A percentile compares a stretch with the other conserved stretches of the same genome.
Evolutionary conservation across 2,113 vertebrate genomes (phyloP).

Genomic region (Egretta garzetta): DNA sequence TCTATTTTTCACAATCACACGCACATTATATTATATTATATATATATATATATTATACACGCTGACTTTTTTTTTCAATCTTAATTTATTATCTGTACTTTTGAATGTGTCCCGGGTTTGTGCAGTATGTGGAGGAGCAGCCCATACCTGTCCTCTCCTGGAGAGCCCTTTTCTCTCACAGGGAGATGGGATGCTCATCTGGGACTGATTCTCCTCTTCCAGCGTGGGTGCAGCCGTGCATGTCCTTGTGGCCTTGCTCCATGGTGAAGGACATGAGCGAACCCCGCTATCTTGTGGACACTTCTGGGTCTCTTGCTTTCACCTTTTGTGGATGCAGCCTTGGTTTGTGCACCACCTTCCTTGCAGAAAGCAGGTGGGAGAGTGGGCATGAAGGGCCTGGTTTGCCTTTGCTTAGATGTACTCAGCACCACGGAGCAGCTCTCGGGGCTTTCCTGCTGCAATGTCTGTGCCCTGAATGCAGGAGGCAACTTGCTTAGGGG

Average conservation of each 20-base stretch:
- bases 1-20: slow-evolving; percentile 54
- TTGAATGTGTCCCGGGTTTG: slow-evolving; percentile 59
- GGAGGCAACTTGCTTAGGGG: not conserved
- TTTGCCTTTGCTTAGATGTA: not conserved
- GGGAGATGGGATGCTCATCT: not conserved
- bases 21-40: slow-evolving; percentile 29
- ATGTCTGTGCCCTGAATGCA: not conserved
- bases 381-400: not conserved
- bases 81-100: slow-evolving; percentile 66
- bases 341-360: not conserved
- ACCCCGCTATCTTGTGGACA: not conserved
- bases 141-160: slow-evolving; percentile 19
- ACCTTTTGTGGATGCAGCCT: not conserved
- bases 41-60: not conserved
- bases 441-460: not conserved
- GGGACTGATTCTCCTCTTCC: slow-evolving; percentile 7
- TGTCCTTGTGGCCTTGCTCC: slow-evolving; percentile 32
- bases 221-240: not conserved
- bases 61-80: slow-evolving; percentile 12
- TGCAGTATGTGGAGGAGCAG: slow-evolving; percentile 46
- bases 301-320: slow-evolving; percentile 9
- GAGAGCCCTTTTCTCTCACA: not conserved
- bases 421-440: not conserved
- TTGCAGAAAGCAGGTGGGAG: slow-evolving; percentile 3
- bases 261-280: not conserved